phyloP scores from a whole-genome alignment of 2,797 vertebrate genomes.

The Cyprinella venusta region DNA sequence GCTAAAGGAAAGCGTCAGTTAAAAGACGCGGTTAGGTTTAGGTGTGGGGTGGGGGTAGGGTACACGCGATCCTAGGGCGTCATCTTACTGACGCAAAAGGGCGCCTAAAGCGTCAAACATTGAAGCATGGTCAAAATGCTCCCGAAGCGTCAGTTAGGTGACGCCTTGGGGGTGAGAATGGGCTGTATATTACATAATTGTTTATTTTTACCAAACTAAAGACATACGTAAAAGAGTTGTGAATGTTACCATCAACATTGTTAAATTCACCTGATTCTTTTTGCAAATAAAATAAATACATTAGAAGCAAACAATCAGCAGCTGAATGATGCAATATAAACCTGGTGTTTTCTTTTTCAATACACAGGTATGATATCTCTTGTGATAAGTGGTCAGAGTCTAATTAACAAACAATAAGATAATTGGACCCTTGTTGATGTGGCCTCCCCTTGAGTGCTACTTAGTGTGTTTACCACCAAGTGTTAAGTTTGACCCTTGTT shows the following conservation, averaged over 20 bases:
- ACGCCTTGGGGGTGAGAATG: no score
- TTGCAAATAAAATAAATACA: background rate
- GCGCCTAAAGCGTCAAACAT: no score
- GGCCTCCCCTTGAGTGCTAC: conserved; percentile 17
- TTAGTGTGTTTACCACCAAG: conserved; percentile 16
- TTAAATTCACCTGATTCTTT: no score
- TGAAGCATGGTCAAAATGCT: no score
- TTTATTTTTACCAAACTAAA: background rate
- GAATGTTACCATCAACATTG: background rate
- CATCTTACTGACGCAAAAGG: no score
- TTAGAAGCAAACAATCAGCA: background rate
- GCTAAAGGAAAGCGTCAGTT: no score
- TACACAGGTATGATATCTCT: background rate
- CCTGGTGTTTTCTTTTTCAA: background rate
- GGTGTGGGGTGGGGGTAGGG: no score
- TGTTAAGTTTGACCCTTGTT: conserved; percentile 6
- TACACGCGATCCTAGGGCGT: no score
- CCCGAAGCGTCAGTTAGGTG: no score
- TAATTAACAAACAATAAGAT: conserved; percentile 14
- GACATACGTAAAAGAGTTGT: background rate
- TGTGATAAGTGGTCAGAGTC: conserved; percentile 7
- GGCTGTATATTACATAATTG: background rate
- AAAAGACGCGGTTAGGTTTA: no score
- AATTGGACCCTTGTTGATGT: conserved; percentile 31
- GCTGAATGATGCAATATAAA: background rate